Conservation (phyloP, 2,113 vertebrate genomes). For the Lathamus discolor region DNA sequence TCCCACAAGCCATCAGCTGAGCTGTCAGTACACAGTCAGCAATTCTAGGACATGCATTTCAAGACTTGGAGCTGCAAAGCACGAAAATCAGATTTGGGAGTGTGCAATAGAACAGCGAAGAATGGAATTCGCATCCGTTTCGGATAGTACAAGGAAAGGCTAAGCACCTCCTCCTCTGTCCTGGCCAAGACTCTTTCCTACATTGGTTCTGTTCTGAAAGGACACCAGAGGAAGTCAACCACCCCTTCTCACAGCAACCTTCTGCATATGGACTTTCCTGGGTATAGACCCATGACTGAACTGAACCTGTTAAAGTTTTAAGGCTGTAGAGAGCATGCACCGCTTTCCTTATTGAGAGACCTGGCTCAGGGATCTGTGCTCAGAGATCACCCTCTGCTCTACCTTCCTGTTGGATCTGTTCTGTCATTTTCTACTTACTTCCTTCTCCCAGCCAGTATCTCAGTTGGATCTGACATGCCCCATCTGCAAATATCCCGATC, state of each 20-base stretch:
- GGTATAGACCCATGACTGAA: neutral
- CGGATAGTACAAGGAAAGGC: neutral
- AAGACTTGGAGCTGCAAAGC: neutral
- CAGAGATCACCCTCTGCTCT: neutral
- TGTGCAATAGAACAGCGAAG: neutral
- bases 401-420: neutral
- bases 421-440: neutral
- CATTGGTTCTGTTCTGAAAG: neutral
- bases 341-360: neutral
- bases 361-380: neutral
- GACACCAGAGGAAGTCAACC: neutral
- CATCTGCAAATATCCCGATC: neutral
- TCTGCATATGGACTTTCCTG: neutral
- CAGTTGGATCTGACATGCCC: neutral
- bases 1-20: slow-evolving; percentile 39
- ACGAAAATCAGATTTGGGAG: neutral
- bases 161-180: neutral
- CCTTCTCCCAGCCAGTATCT: neutral
- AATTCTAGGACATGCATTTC: slow-evolving; percentile 31
- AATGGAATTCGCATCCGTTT: neutral
- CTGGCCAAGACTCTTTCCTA: neutral
- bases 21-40: slow-evolving; percentile 37
- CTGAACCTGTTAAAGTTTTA: neutral
- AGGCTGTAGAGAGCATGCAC: neutral
- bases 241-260: neutral